Evolutionary conservation across 2,797 vertebrate genomes (phyloP), one percentile per base, ranked within the genome.

Genomic region (Threskiornis aethiopicus): DNA sequence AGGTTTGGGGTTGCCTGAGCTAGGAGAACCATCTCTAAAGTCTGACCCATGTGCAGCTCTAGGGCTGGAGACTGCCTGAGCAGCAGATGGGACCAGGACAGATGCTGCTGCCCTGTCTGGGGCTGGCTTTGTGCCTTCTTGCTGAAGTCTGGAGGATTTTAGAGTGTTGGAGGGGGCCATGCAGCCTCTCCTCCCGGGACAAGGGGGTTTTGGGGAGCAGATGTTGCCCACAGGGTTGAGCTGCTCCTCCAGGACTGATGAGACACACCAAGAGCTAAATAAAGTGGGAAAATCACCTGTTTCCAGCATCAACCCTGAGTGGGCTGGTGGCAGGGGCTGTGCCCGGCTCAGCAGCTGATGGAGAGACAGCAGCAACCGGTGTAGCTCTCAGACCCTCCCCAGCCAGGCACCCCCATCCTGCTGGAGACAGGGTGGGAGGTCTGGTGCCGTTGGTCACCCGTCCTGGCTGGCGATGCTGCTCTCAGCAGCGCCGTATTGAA

Each of bases 361-460:
- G 57, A 71, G 29, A 17, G 25, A 47, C 18, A 22, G 4, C 1
- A 5, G 51, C 37, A 64, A 33, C 15, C 1, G 8, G 41, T 0
- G 1, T 66, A 64, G 44, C 37, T 24, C 76, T 65, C 1, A 5
- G 42, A 42, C 13, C 16, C 7, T 41, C 14, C 17, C 42, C 8
- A 19, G 21, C 35, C 26, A 31, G 58, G 12, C 44, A 49, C 31
- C 44, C 17, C 17, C 31, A 26, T 47, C 29, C 47, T 2, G 2
- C 57, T 47, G 65, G 57, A 72, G 42, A 10, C 1, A 13, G 28
- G 26, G n/a, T 2, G 1, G 33, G 59, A 65, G 39, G 13, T 37
- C 26, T 7, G 2, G 42, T 57, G 47, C 49, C 57, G 71, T 49
- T 24, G 46, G 16, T 31, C 70, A 54, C 20, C 66, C 13, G 0